Evolutionary conservation across 2,888 invertebrate genomes (phyloP), one percentile per base, ranked within the genome.

Genomic region (Andrena marginata): DNA sequence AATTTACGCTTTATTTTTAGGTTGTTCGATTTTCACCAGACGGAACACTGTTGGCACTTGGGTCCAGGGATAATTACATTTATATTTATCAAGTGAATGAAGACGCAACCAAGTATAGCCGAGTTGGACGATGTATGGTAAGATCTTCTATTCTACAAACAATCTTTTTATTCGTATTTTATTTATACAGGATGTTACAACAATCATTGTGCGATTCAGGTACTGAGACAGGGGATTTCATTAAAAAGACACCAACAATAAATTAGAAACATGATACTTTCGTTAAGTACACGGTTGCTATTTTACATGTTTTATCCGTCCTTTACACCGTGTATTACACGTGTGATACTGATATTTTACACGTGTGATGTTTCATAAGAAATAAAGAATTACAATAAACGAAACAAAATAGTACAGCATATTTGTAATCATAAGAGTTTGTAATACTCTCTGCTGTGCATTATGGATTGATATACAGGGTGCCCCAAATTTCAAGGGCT

Each of bases 11-110:
- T n/a, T 5, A 56, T 64, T 76, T 96, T 85, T 96, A 97, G 94
- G 96, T 96, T n/a, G 96, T 97, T 80, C 95, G 96, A 92, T 97
- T 96, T 94, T 96, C 97, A 1, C 97, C 97, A 67, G 97, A 98
- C 95, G 98, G 98, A 84, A 95, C 95, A 85, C 94, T 97, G 92
- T 94, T 99, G 75, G 98, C 98, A 13, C 94, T 98, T 69, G 98
- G 98, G 6, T 98, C 98, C 0, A 95, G 98, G 13, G 98, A 99
- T 94, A 98, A 98, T 95, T 96, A 96, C 93, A 97, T 99, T 91
- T 99, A 98, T 94, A 95, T 99, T 84, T 98, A 98, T 95, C 97
- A 98, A 94, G 97, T 97, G 3, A 96, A 96, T 70, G 97, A 97
- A 80, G 96, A 95, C 89, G 96, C 96, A n/a, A 95, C 96, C 20